A percentile compares a stretch with the other conserved stretches of the same genome.
Evolutionary conservation across 2,113 vertebrate genomes (phyloP).

Genomic region (Sialia sialis): DNA sequence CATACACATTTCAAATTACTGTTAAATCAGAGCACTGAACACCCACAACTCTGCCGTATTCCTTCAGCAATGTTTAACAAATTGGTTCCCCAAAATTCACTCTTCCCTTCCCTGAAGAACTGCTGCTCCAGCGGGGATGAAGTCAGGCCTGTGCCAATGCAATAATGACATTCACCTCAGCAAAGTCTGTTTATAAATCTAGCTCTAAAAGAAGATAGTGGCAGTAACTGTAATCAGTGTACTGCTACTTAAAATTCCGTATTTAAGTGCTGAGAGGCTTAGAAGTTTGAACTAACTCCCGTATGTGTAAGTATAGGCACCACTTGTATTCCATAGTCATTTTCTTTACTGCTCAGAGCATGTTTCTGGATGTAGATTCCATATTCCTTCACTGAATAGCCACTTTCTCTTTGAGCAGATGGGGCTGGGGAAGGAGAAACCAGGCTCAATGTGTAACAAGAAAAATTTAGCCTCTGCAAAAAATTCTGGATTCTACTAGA

Average conservation of each 20-base stretch:
- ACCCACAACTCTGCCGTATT: slow-evolving; percentile 39
- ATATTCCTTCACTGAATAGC: not conserved
- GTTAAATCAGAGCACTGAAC: slow-evolving; percentile 55
- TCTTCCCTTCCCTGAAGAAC: not conserved
- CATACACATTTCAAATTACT: slow-evolving; percentile 59
- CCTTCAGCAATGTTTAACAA: slow-evolving; percentile 44
- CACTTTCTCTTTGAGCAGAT: not conserved
- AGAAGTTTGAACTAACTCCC: not conserved
- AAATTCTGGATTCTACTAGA: not conserved
- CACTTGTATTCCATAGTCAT: not conserved
- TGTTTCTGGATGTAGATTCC: not conserved
- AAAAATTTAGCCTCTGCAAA: not conserved
- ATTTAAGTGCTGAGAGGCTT: not conserved
- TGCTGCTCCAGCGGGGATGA: not conserved
- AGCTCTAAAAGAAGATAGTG: not conserved
- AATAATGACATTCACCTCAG: not conserved
- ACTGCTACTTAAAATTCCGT: not conserved
- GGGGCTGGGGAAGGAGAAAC: not conserved
- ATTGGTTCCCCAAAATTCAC: slow-evolving; percentile 21
- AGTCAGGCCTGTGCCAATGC: not conserved
- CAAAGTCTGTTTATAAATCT: not conserved
- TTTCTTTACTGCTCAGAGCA: not conserved
- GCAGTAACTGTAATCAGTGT: not conserved
- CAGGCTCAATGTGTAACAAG: not conserved
- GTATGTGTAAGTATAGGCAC: not conserved